Evolutionary conservation across 2,113 vertebrate species (phyloP).

Genomic region (Ibidorhyncha struthersii): DNA sequence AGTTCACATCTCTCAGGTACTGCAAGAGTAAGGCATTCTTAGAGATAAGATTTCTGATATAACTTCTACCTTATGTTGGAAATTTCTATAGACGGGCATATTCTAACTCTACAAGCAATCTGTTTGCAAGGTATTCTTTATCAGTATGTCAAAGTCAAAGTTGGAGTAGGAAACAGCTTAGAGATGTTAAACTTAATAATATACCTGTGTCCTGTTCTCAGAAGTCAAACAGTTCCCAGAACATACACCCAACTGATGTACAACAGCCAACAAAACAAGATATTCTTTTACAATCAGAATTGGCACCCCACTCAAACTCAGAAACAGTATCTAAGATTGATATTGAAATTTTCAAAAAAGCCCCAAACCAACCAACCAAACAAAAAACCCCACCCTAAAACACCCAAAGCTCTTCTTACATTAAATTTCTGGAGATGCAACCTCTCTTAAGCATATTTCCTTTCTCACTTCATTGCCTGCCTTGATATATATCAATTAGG

Average conservation of each 20-base stretch:
- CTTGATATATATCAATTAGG: not conserved
- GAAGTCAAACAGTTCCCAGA: not conserved
- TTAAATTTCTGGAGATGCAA: not conserved
- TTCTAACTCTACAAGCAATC: not conserved
- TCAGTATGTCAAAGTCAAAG: not conserved
- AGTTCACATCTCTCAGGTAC: not conserved
- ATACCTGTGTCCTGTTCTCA: not conserved
- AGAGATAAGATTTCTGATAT: not conserved
- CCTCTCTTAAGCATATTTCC: not conserved
- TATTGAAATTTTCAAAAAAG: not conserved
- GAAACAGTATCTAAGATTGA: not conserved
- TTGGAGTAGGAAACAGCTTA: not conserved
- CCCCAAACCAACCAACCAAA: not conserved
- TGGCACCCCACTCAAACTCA: not conserved
- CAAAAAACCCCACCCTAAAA: no score
- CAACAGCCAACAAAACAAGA: not conserved
- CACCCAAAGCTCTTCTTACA: not conserved
- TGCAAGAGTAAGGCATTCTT: not conserved
- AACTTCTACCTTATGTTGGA: not conserved
- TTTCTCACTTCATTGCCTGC: not conserved
- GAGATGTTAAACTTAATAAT: not conserved
- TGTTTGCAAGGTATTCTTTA: not conserved
- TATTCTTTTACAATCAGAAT: not conserved
- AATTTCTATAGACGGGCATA: not conserved
- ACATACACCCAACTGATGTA: not conserved